Base-by-base conservation (phyloP, 2,888 invertebrate genomes). In the Esperia sulphurella region DNA sequence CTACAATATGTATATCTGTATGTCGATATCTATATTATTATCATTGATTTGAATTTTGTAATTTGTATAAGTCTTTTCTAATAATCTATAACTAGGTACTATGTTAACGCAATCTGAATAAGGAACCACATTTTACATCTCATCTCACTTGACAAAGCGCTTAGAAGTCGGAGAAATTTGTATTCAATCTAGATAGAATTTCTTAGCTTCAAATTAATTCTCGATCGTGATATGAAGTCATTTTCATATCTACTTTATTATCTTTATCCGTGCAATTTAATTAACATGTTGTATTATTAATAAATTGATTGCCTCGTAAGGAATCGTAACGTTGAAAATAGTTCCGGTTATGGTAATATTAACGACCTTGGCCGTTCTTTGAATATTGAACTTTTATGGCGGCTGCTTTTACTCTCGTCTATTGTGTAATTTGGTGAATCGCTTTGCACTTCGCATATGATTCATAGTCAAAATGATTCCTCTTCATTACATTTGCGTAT, bases 321-420 rank as follows among this genome's bases (percentile, higher is more conserved):
- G 13, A 43, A 59, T 63, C 41, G 29, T 41, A 51, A 55, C 47
- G 48, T 51, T 57, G 51, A 49, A 46, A 58, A 59, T 50, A 52
- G 52, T 61, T 65, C 60, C 63, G 58, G 59, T 63, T 70, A 62
- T 68, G 60, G 46, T 62, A 62, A 66, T 62, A 54, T 48, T 42
- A 53, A 55, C 48, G 59, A 51, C 63, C 59, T 61, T 63, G 59
- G 46, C 48, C 54, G 54, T 53, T 53, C 44, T 50, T 48, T 58
- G 58, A 65, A 68, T 70, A 59, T 58, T 50, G 55, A 58, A 55
- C 51, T 45, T 49, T 53, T 57, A 53, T 52, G 45, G 46, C 7
- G 2, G 33, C 49, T 51, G 41, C 21, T 49, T 51, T 57, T 52
- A 55, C 53, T 49, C 44, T 53, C 48, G 47, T 41, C 41, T 30